Percentiles rank a stretch among this genome's conserved stretches.
phyloP scores from a whole-genome alignment of 92 coral and sea anemone species.

The Ricordea florida region DNA sequence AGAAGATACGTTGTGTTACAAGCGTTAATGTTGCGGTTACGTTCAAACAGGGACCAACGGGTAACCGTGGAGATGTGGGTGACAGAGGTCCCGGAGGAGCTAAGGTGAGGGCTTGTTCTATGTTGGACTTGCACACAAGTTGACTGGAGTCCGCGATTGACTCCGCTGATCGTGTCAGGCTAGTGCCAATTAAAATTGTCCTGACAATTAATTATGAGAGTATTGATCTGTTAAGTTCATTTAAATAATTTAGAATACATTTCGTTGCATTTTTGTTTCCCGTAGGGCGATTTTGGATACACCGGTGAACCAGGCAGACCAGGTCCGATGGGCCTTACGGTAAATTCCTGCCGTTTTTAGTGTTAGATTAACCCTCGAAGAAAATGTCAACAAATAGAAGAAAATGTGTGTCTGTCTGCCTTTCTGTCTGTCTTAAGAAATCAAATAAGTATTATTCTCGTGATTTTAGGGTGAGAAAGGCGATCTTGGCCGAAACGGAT shows the following conservation, averaged over 20 bases:
- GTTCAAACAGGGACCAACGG: background rate
- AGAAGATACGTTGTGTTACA: background rate
- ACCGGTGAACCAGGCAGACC: constrained; percentile 26
- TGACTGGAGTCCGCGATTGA: too few species aligned
- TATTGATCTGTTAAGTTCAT: too few species aligned
- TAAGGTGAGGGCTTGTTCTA: constrained; percentile 15
- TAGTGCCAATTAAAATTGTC: background rate
- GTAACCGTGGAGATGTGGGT: constrained; percentile 45
- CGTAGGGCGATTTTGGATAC: constrained; percentile 27
- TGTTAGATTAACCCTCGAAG: too few species aligned
- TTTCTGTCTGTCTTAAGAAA: too few species aligned
- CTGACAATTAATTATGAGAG: background rate
- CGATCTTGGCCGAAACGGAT: constrained; percentile 31
- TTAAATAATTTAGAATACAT: too few species aligned
- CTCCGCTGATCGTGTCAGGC: too few species aligned
- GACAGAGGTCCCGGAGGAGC: constrained; percentile 23
- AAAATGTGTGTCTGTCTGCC: too few species aligned
- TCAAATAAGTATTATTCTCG: background rate
- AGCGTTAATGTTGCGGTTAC: background rate
- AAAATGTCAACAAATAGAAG: too few species aligned
- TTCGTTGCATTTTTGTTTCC: background rate
- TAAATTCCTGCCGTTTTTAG: too few species aligned
- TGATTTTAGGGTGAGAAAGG: constrained; percentile 47
- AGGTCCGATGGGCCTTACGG: background rate
- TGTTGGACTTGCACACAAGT: background rate